Conservation (phyloP, 2,113 vertebrate species). For the Neolamprologus longior region DNA sequence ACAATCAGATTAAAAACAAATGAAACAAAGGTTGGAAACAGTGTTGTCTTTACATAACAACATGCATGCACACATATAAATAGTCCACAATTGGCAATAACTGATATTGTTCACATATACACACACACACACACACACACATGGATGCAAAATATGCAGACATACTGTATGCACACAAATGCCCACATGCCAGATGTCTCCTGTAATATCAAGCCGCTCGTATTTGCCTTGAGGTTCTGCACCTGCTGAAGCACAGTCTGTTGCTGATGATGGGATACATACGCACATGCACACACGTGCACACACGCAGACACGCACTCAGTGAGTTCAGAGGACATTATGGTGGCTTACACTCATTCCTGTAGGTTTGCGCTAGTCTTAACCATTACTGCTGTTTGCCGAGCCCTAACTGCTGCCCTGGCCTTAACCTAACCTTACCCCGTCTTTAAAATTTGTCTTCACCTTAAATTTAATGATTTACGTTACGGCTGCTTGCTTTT, state of each 20-base stretch:
- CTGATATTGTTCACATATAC: background rate
- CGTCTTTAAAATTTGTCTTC: background rate
- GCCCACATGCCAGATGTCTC: conserved; percentile 54
- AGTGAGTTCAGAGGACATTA: background rate
- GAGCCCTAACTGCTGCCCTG: background rate
- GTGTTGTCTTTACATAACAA: background rate
- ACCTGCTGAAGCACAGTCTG: conserved; percentile 52
- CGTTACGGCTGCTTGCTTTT: background rate
- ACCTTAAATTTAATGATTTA: background rate
- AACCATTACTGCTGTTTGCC: background rate
- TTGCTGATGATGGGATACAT: conserved; percentile 3
- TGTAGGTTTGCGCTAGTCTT: background rate
- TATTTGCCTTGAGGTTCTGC: conserved; percentile 56
- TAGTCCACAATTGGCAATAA: background rate
- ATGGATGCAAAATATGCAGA: background rate
- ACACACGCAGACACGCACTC: background rate
- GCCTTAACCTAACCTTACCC: background rate
- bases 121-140: background rate
- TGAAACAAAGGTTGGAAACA: background rate
- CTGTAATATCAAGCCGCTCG: conserved; percentile 50
- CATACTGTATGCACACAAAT: conserved; percentile 27
- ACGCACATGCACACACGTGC: background rate
- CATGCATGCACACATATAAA: background rate
- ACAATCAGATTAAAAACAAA: background rate
- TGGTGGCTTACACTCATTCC: background rate